Evolutionary conservation across 2,113 vertebrate genomes (phyloP).

Genomic region (Cheilinus undulatus): DNA sequence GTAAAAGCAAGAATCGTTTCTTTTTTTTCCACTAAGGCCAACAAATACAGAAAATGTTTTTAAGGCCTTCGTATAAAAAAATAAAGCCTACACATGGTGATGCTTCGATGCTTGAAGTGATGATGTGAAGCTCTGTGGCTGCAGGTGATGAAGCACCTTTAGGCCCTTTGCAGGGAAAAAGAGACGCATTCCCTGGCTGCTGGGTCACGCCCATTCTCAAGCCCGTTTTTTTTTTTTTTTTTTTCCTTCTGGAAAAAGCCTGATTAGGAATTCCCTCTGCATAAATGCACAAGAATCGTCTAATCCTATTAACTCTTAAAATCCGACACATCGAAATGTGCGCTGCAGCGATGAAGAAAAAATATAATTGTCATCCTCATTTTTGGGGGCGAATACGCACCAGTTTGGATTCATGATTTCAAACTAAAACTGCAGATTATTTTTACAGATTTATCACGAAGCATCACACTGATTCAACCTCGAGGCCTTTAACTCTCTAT

Average conservation of each 20-base stretch:
- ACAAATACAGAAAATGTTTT: no score
- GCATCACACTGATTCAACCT: not conserved
- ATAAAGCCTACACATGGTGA: not conserved
- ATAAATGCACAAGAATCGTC: slow-evolving; percentile 45
- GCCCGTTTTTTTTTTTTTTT: slow-evolving; percentile 14
- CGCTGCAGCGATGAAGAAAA: slow-evolving; percentile 17
- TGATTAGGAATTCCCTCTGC: slow-evolving; percentile 68
- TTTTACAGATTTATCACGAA: not conserved
- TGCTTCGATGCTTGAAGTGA: not conserved
- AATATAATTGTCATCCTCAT: not conserved
- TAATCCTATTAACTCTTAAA: slow-evolving; percentile 70
- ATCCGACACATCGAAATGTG: slow-evolving; percentile 45
- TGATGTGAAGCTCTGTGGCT: not conserved
- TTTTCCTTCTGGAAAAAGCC: slow-evolving; percentile 20
- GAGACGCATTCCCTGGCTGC: slow-evolving; percentile 43
- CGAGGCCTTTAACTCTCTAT: slow-evolving; percentile 31
- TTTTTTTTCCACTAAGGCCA: no score
- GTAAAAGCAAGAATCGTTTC: no score
- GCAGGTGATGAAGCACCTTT: slow-evolving; percentile 43
- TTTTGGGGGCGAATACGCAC: not conserved
- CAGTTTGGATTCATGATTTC: not conserved
- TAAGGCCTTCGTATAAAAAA: not conserved
- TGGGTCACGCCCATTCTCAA: slow-evolving; percentile 71
- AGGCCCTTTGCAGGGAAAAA: slow-evolving; percentile 47
- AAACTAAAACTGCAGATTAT: slow-evolving; percentile 9